Evolutionary conservation across 2,113 vertebrate genomes (phyloP), one percentile per base, ranked within the genome.

Genomic region (Psittacus erithacus): DNA sequence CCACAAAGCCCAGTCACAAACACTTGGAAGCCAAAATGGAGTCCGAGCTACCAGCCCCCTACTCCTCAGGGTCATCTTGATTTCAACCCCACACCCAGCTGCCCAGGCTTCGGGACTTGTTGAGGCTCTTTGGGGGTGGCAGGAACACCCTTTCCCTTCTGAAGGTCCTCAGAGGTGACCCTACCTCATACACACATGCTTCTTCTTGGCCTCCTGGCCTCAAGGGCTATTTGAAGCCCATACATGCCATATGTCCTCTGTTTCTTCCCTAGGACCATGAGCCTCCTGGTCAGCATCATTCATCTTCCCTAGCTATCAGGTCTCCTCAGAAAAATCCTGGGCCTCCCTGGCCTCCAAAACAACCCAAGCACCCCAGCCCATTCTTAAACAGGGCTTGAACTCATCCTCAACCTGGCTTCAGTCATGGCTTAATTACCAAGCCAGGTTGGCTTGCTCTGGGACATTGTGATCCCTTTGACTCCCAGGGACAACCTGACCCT

Each of bases 121-220:
- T 65, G 8, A 12, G 9, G 31, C 17, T 77, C 29, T 70, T 64
- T 0, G 0, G 7, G 29, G 7, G 13, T 35, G 12, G 25, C 46
- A 65, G 29, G 6, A 84, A 33, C 17, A 50, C 17, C 11, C 4
- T 86, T 64, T 14, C 10, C 3, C 29, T 50, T 76, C 38, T 43
- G 38, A 25, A 33, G 14, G 11, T 63, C n/a, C 7, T 82, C 39
- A 57, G 28, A 12, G 17, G 3, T 68, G 55, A 50, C 22, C 5
- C 11, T 77, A 52, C 18, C 38, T 17, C 31, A 43, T 6, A 35
- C 43, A 67, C 4, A 69, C 4, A 28, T 0, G 0, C 4, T 73
- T 81, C 73, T 25, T 27, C 52, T 41, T 84, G 11, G 9, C 47
- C 19, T 41, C 20, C 14, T 82, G 33, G 24, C 35, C 59, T 79